These are phyloP conservation scores for Sphaerodactylus townsendi DNA, from an alignment of 2,113 vertebrate genomes.

Conservation along the genomic window DNA sequence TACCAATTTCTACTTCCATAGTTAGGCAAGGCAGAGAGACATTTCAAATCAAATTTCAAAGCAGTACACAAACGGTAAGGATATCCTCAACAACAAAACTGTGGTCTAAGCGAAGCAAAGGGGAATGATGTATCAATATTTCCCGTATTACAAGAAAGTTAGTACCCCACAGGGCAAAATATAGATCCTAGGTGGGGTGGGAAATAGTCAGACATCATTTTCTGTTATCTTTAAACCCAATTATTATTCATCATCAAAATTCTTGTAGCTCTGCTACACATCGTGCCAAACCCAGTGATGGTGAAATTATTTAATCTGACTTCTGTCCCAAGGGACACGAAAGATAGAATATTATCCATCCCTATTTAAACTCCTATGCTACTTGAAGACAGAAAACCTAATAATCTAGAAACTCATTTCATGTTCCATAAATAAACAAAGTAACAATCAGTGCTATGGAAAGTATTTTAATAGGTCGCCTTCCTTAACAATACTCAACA, in stretches of 20 bases:
- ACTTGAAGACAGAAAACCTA: not conserved
- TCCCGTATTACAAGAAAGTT: not conserved
- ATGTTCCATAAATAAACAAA: not conserved
- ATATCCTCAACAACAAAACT: constrained; percentile 12
- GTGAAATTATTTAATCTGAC: not conserved
- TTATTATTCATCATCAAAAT: constrained; percentile 22
- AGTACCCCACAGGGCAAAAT: no score
- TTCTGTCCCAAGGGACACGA: not conserved
- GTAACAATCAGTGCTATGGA: not conserved
- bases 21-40: not conserved
- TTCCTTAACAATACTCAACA: not conserved
- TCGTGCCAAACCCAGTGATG: not conserved
- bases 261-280: constrained; percentile 7
- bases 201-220: constrained; percentile 4
- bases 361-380: not conserved
- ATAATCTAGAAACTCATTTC: not conserved
- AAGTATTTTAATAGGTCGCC: not conserved
- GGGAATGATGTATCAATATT: not conserved
- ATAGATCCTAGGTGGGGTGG: no score
- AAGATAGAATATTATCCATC: not conserved
- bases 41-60: constrained; percentile 48
- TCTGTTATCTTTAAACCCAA: constrained; percentile 23
- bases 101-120: constrained; percentile 14
- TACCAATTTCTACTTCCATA: constrained; percentile 61
- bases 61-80: constrained; percentile 40